Evolutionary conservation across 2,797 vertebrate species (phyloP).

Genomic region (Sebastes umbrosus): DNA sequence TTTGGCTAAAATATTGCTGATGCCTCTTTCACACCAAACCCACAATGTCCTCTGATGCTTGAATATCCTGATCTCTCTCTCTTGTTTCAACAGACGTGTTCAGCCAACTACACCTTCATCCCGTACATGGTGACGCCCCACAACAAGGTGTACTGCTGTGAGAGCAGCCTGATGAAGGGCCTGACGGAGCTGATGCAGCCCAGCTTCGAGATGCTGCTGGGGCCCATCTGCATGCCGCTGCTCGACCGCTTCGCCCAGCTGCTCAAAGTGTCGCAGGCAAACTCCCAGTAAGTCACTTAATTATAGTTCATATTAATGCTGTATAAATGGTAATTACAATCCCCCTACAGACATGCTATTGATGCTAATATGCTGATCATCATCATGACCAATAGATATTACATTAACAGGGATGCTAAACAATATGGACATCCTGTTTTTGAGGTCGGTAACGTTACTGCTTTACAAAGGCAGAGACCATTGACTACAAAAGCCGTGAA

Average conservation of each 20-base stretch:
- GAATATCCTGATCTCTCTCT: background rate
- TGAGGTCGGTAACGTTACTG: background rate
- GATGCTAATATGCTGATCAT: background rate
- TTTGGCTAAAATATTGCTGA: background rate
- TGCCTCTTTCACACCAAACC: background rate
- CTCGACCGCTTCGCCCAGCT: slow-evolving; percentile 94
- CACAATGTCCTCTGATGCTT: background rate
- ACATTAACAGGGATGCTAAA: background rate
- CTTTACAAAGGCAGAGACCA: background rate
- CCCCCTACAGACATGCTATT: background rate
- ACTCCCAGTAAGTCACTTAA: slow-evolving; percentile 86
- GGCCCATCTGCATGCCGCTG: slow-evolving; percentile 96
- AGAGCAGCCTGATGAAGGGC: slow-evolving; percentile 95
- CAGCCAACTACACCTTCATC: slow-evolving; percentile 95
- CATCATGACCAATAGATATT: background rate
- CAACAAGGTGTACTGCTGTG: slow-evolving; percentile 97
- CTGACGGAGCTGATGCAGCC: slow-evolving; percentile 97
- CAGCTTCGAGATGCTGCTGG: slow-evolving; percentile 93
- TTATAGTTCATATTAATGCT: too few species aligned
- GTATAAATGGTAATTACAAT: background rate
- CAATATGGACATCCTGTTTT: background rate
- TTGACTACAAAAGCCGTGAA: background rate
- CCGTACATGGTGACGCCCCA: slow-evolving; percentile 98
- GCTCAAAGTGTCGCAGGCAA: slow-evolving; percentile 91
- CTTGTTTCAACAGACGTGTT: slow-evolving; percentile 85